A percentile compares a stretch with the other conserved stretches of the same genome.
These are phyloP conservation scores for Drosophila eugracilis DNA, from an alignment of 1,140 invertebrate species.

Conservation along the genomic window DNA sequence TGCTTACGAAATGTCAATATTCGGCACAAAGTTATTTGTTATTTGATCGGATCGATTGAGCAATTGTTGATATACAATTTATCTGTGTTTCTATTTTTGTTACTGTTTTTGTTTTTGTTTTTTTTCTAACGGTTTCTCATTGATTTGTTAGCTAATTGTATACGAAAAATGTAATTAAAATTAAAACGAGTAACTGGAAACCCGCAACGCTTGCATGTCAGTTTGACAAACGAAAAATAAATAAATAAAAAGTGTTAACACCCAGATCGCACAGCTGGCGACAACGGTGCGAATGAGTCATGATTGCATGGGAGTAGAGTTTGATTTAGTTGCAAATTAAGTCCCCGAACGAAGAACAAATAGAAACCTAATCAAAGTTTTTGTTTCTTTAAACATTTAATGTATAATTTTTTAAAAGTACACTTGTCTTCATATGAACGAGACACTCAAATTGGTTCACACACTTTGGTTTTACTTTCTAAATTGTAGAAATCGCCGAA, in stretches of 20 bases:
- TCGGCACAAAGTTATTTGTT: slow-evolving; percentile 78
- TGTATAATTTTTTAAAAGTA: not conserved
- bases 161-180: slow-evolving; percentile 62
- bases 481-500: slow-evolving; percentile 23
- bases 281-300: slow-evolving; percentile 53
- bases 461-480: slow-evolving; percentile 31
- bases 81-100: slow-evolving; percentile 7
- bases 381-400: not conserved
- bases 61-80: slow-evolving; percentile 64
- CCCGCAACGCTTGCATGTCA: slow-evolving; percentile 53
- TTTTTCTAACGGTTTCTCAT: slow-evolving; percentile 36
- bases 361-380: not conserved
- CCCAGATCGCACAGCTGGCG: slow-evolving; percentile 64
- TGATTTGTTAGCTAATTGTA: slow-evolving; percentile 67
- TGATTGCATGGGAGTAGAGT: slow-evolving; percentile 14
- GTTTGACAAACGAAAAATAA: slow-evolving; percentile 37
- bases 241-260: slow-evolving; percentile 60
- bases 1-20: slow-evolving; percentile 73
- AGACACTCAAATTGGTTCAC: slow-evolving; percentile 17
- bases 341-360: not conserved
- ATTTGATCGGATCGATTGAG: slow-evolving; percentile 71
- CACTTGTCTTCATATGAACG: not conserved
- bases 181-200: slow-evolving; percentile 53
- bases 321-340: slow-evolving; percentile 2
- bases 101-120: slow-evolving; percentile 31